Percentiles rank a stretch among this genome's conserved stretches.
Evolutionary conservation across 2,797 vertebrate genomes (phyloP).

Genomic region (Apogon hyalosoma): DNA sequence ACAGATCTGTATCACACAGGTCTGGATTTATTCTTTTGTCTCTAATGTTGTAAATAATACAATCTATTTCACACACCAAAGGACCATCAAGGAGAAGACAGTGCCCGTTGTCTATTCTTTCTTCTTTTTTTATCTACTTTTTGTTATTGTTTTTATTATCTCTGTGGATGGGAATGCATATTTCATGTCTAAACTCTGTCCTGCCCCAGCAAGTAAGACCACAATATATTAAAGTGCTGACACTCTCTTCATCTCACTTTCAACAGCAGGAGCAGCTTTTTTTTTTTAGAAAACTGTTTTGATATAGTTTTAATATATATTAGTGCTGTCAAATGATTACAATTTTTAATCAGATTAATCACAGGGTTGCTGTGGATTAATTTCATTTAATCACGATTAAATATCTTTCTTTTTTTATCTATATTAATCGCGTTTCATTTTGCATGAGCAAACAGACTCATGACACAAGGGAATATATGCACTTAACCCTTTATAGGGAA

Average conservation of each 20-base stretch:
- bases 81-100: constrained; percentile 40
- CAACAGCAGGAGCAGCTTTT: neutral
- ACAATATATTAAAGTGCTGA: constrained; percentile 6
- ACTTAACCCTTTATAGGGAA: too few relatives aligned
- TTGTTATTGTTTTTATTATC: constrained; percentile 23
- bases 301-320: neutral
- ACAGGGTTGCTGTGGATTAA: too few relatives aligned
- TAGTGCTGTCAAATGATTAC: too few relatives aligned
- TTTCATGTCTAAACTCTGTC: constrained; percentile 33
- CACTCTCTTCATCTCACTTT: constrained; percentile 24
- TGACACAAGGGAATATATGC: too few relatives aligned
- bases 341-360: too few relatives aligned
- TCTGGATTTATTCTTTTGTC: constrained; percentile 32
- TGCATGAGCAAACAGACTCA: too few relatives aligned
- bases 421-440: too few relatives aligned
- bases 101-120: constrained; percentile 16
- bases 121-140: constrained; percentile 13
- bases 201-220: constrained; percentile 16
- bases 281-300: neutral
- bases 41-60: constrained; percentile 51
- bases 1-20: constrained; percentile 22
- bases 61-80: constrained; percentile 31
- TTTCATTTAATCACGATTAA: too few relatives aligned
- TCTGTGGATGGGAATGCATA: neutral
- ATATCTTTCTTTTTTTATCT: too few relatives aligned